Evolutionary conservation across 2,888 invertebrate species (phyloP), one percentile per base, ranked within the genome.

Genomic region (Miltochrista miniata): DNA sequence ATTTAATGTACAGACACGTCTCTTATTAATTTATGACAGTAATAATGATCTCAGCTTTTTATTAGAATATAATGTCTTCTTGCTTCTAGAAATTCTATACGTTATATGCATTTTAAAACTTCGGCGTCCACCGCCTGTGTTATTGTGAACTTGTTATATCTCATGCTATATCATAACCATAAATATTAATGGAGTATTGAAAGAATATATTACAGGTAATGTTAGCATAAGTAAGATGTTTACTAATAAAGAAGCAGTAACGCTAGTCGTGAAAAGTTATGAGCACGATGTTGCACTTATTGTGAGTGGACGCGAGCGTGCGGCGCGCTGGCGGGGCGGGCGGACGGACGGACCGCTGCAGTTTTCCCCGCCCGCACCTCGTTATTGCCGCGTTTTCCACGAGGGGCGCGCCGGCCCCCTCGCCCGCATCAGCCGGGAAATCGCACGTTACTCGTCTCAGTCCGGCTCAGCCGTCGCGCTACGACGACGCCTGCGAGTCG

Each of bases 391-490:
- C 85, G 85, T 87, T 90, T 90, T 90, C 87, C 90, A 83, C 83
- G 84, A 81, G 87, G 85, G 85, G 85, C 85, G 83, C 85, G 81
- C 79, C 83, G 79, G 82, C 81, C 83, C 85, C 89, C 87, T 81
- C 85, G 75, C 83, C 83, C 82, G 79, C 74, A 74, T 74, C 76
- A 81, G 85, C 83, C 84, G 90, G 90, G 90, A 90, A 90, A 87
- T 87, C 82, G 82, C 82, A 83, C 84, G 80, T 74, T 80, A 73
- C 76, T 79, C 84, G 79, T 72, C 85, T 90, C 90, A 91, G 90
- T 91, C 81, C 81, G 86, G 78, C 83, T 85, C 85, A 76, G 84
- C 83, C 89, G 87, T 83, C 87, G 89, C 82, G 82, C 73, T 76
- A 87, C 73, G 74, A 81, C 82, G 88, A 87, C 90, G 88, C 79